These are phyloP conservation scores for Meriones unguiculatus DNA, from an alignment of 2,113 vertebrate species.

Conservation along the genomic window DNA sequence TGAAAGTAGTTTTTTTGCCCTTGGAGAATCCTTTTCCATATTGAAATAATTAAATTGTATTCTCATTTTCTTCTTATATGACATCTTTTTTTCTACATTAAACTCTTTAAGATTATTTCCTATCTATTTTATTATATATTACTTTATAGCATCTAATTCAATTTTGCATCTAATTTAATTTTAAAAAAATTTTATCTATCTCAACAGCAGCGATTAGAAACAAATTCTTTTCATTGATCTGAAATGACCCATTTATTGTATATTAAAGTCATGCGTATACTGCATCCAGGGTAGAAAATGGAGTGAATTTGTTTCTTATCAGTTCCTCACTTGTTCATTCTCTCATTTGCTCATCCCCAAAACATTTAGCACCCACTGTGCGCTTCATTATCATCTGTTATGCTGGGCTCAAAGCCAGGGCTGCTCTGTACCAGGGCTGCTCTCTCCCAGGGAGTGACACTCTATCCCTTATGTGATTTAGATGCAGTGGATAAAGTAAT, in stretches of 20 bases:
- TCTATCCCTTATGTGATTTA: background rate
- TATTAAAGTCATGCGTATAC: background rate
- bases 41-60: slow-evolving; percentile 51
- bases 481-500: background rate
- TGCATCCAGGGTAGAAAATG: background rate
- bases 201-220: slow-evolving; percentile 24
- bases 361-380: background rate
- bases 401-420: background rate
- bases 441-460: background rate
- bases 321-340: background rate
- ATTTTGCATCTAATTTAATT: background rate
- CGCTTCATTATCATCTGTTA: background rate
- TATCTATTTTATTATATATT: slow-evolving; percentile 3
- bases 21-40: slow-evolving; percentile 31
- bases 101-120: slow-evolving; percentile 29
- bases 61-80: slow-evolving; percentile 36
- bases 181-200: slow-evolving; percentile 6
- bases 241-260: background rate
- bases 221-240: background rate
- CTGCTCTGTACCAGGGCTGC: background rate
- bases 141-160: background rate
- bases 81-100: slow-evolving; percentile 24
- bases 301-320: slow-evolving; percentile 5
- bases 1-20: background rate
- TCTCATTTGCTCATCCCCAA: background rate